phyloP scores from a whole-genome alignment of 2,797 vertebrate genomes.

The Clamator glandarius region DNA sequence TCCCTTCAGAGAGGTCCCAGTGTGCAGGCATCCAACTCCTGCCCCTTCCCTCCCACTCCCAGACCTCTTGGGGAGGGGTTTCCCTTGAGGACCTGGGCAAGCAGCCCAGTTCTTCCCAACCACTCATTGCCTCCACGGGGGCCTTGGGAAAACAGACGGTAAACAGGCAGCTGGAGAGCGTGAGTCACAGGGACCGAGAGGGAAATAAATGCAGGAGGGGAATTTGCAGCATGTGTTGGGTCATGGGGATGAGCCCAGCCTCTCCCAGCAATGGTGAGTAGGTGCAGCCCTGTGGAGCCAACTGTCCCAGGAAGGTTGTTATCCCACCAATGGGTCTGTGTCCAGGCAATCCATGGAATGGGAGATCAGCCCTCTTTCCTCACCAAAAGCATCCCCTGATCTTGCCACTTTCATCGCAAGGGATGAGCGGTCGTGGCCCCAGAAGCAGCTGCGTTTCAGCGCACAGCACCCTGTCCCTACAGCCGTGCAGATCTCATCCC shows the following conservation, averaged over 20 bases:
- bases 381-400: background rate
- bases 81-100: background rate
- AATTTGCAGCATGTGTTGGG: background rate
- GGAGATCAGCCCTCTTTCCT: background rate
- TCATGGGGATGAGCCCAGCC: background rate
- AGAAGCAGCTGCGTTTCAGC: background rate
- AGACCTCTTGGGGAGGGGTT: background rate
- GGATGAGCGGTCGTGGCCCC: background rate
- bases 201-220: constrained; percentile 24
- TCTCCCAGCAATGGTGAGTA: background rate
- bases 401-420: background rate
- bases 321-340: background rate
- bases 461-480: background rate
- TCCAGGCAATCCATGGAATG: background rate
- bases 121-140: background rate
- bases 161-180: constrained; percentile 46
- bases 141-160: constrained; percentile 49
- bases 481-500: background rate
- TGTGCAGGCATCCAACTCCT: accelerated
- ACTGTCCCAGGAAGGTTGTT: background rate
- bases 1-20: background rate
- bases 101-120: constrained; percentile 1
- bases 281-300: background rate
- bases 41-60: background rate
- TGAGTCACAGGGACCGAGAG: constrained; percentile 53